A percentile compares a stretch with the other conserved stretches of the same genome.
phyloP scores from a whole-genome alignment of 1,140 invertebrate species.

The Diuraphis noxia region DNA sequence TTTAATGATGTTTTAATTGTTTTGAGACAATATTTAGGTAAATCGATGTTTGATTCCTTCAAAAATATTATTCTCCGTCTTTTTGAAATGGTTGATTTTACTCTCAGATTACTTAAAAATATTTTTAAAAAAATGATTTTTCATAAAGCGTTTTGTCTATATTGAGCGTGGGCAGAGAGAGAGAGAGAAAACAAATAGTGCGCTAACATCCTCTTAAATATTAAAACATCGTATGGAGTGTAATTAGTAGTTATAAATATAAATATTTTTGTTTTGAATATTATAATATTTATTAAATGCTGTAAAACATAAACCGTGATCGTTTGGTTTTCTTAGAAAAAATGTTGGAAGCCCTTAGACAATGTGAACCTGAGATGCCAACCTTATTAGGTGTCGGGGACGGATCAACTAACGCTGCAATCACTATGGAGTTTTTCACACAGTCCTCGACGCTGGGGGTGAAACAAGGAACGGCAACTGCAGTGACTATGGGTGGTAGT shows the following conservation, averaged over 20 bases:
- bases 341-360: conserved; percentile 81
- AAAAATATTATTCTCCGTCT: no score
- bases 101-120: no score
- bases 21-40: no score
- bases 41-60: no score
- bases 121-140: no score
- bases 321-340: conserved; percentile 67
- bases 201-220: background rate
- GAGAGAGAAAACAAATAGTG: no score
- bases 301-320: background rate
- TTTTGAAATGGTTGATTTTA: no score
- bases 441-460: background rate
- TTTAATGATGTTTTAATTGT: no score
- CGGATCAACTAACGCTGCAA: background rate
- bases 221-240: background rate
- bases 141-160: no score
- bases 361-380: conserved; percentile 86
- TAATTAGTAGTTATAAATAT: background rate
- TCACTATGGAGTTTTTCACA: conserved; percentile 13
- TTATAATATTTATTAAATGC: background rate
- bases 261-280: background rate
- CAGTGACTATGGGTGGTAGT: conserved; percentile 58
- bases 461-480: background rate
- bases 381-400: conserved; percentile 58
- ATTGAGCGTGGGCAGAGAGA: no score